Evolutionary conservation across 1,140 invertebrate species (phyloP).

Genomic region (Drosophila watanabei): DNA sequence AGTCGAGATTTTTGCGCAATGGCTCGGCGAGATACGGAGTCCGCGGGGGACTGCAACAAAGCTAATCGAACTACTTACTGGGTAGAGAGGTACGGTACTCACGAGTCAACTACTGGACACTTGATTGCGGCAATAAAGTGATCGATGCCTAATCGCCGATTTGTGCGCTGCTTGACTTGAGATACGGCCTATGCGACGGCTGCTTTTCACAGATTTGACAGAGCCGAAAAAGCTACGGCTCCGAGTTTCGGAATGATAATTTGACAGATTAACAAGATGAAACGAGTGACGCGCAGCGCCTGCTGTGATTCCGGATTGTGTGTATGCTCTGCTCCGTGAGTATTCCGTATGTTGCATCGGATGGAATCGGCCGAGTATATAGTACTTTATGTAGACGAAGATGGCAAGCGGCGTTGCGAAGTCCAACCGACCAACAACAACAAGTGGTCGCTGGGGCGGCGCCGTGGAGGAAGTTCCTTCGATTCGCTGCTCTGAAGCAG

Average conservation of each 20-base stretch:
- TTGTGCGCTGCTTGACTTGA: constrained; percentile 21
- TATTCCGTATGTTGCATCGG: constrained; percentile 11
- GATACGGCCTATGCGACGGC: constrained; percentile 12
- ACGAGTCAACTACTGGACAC: constrained; percentile 35
- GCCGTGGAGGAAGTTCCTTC: not conserved
- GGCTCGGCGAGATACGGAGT: not conserved
- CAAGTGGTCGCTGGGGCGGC: constrained; percentile 41
- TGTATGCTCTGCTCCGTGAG: not conserved
- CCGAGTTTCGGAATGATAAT: not conserved
- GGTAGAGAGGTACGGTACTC: constrained; percentile 31
- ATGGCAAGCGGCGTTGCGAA: constrained; percentile 26
- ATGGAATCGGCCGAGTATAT: constrained; percentile 7
- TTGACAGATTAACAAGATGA: constrained; percentile 17
- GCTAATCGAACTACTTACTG: constrained; percentile 18
- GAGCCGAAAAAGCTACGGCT: not conserved
- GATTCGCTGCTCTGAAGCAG: constrained; percentile 9
- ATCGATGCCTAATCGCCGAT: constrained; percentile 23
- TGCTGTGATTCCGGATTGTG: not conserved
- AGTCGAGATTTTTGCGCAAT: constrained; percentile 8
- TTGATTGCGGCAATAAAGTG: constrained; percentile 44
- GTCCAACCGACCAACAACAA: constrained; percentile 45
- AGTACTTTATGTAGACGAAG: constrained; percentile 2
- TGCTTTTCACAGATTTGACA: not conserved
- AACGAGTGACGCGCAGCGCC: constrained; percentile 12
- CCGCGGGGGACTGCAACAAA: not conserved